Evolutionary conservation across 2,797 vertebrate genomes (phyloP).

Genomic region (Gymnodraco acuticeps): DNA sequence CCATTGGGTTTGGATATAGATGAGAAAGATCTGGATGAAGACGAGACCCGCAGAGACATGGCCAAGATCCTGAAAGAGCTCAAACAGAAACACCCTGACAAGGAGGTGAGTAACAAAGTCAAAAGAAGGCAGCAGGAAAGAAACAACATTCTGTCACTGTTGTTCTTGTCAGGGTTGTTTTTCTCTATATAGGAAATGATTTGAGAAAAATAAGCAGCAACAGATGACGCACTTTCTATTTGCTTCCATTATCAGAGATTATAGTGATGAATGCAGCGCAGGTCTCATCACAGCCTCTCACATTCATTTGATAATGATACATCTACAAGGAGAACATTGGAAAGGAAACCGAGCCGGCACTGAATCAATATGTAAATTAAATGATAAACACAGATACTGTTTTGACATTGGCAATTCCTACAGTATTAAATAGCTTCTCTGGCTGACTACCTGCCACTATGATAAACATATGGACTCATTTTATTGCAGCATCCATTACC

Average conservation of each 20-base stretch:
- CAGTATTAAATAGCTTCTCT: too few relatives aligned
- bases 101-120: slow-evolving; percentile 83
- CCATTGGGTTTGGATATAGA: slow-evolving; percentile 91
- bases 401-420: not conserved
- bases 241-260: slow-evolving; percentile 29
- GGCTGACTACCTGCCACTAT: not conserved
- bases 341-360: not conserved
- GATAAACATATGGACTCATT: not conserved
- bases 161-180: not conserved
- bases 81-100: slow-evolving; percentile 98
- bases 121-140: slow-evolving; percentile 8
- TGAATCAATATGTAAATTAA: slow-evolving; percentile 21
- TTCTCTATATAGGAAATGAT: slow-evolving; percentile 2
- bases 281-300: slow-evolving; percentile 16
- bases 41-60: slow-evolving; percentile 97
- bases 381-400: not conserved
- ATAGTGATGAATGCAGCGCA: slow-evolving; percentile 33
- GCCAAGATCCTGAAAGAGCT: slow-evolving; percentile 98
- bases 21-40: slow-evolving; percentile 96
- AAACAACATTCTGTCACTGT: not conserved
- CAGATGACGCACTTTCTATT: slow-evolving; percentile 23
- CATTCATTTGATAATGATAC: slow-evolving; percentile 28
- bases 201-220: slow-evolving; percentile 29
- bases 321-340: slow-evolving; percentile 14
- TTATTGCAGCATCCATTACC: not conserved